A percentile compares a stretch with the other conserved stretches of the same genome.
Conservation (phyloP, 2,888 invertebrate species). For the Tetrapedia diversipes region DNA sequence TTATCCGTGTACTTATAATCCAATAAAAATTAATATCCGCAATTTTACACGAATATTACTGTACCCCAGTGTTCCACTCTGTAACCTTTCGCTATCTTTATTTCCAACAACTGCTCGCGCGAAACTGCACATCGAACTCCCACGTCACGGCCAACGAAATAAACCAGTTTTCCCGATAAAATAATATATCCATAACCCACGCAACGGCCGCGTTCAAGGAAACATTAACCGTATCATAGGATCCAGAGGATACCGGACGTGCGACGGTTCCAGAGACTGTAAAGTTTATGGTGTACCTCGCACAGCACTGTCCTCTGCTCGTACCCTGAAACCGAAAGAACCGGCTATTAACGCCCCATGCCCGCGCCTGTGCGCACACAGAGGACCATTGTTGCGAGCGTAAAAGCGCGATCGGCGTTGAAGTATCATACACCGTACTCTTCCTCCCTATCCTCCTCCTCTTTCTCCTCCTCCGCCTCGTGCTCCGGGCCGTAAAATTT, state of each 20-base stretch:
- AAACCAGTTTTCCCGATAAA: constrained; percentile 7
- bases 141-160: not conserved
- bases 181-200: not conserved
- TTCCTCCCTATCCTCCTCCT: too few species aligned
- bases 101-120: not conserved
- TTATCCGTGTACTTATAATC: too few species aligned
- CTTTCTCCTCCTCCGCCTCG: not conserved
- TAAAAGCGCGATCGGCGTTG: constrained; percentile 17
- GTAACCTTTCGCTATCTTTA: too few species aligned
- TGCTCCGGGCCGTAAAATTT: constrained; percentile 57
- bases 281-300: constrained; percentile 5
- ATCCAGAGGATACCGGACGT: not conserved
- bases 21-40: too few species aligned
- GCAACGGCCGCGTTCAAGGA: not conserved
- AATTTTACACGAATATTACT: too few species aligned
- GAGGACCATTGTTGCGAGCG: constrained; percentile 18
- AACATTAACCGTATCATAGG: constrained; percentile 4
- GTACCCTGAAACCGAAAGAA: constrained; percentile 21
- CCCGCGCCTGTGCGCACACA: too few species aligned
- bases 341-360: constrained; percentile 8
- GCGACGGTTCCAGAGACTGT: not conserved
- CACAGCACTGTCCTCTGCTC: not conserved
- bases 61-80: too few species aligned
- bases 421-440: too few species aligned
- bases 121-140: not conserved